Percentiles rank a stretch among this genome's conserved stretches.
Evolutionary conservation across 2,888 invertebrate genomes (phyloP).

Genomic region (Tanytarsus gracilentus): DNA sequence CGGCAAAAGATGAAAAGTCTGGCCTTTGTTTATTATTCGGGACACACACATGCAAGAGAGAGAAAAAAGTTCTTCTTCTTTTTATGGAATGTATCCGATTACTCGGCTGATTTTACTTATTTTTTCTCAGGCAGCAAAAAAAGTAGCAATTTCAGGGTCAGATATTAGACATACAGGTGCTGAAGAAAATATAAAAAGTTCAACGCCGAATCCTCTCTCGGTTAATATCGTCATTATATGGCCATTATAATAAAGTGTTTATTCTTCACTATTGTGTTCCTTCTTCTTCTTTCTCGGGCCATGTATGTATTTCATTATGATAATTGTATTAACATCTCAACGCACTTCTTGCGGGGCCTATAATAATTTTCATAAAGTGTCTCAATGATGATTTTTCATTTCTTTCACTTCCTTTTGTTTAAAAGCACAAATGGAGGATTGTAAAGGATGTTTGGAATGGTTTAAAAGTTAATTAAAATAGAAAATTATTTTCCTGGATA

Average conservation of each 20-base stretch:
- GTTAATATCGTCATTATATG: conserved; percentile 1
- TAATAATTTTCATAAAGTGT: too few species aligned
- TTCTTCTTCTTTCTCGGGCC: background rate
- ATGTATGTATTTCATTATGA: conserved; percentile 14
- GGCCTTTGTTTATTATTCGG: background rate
- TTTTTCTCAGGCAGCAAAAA: background rate
- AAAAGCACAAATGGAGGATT: too few species aligned
- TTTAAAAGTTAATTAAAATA: too few species aligned
- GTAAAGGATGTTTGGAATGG: too few species aligned
- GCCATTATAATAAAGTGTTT: background rate
- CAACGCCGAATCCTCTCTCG: background rate
- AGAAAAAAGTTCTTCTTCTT: background rate
- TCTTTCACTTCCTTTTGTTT: too few species aligned
- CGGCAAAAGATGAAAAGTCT: conserved; percentile 12
- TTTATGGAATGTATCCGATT: conserved; percentile 12
- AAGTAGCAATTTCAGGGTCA: background rate
- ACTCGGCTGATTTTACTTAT: too few species aligned
- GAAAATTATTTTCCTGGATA: too few species aligned
- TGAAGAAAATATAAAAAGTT: background rate
- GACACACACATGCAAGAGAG: background rate
- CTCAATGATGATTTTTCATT: too few species aligned
- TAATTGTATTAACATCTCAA: conserved; percentile 24
- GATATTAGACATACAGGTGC: conserved; percentile 14
- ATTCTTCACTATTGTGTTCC: conserved; percentile 5
- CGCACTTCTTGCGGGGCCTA: too few species aligned